These are phyloP conservation scores for Sebastes paucispinis DNA, from an alignment of 2,797 vertebrate species.

Conservation along the genomic window DNA sequence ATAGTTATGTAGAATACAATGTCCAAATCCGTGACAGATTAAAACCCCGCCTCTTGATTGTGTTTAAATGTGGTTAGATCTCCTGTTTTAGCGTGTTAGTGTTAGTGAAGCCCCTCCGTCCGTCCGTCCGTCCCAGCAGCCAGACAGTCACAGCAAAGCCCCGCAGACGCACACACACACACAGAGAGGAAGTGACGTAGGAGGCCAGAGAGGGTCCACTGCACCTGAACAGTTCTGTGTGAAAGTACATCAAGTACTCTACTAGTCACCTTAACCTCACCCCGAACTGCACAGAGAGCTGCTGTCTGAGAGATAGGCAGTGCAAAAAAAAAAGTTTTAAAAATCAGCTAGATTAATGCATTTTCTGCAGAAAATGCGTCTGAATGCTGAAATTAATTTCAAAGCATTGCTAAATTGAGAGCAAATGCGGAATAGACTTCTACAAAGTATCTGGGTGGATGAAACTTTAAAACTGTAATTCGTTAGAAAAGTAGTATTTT, in stretches of 20 bases:
- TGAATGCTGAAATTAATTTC: too few species aligned
- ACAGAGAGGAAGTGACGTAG: conserved; percentile 79
- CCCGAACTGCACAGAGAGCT: not conserved
- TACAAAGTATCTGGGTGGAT: too few species aligned
- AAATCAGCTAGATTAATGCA: not conserved
- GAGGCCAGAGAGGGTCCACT: conserved; percentile 55
- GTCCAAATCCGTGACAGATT: conserved; percentile 2
- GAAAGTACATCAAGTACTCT: conserved; percentile 66
- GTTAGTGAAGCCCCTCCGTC: too few species aligned
- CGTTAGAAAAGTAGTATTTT: too few species aligned
- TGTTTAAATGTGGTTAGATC: conserved; percentile 24
- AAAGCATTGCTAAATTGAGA: too few species aligned
- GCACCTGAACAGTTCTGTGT: conserved; percentile 56
- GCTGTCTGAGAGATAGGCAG: not conserved
- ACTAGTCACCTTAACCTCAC: conserved; percentile 31
- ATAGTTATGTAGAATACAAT: not conserved
- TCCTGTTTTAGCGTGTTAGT: not conserved
- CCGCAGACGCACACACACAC: conserved; percentile 66
- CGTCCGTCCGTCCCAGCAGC: conserved; percentile 43
- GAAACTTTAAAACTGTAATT: too few species aligned
- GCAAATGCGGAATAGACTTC: too few species aligned
- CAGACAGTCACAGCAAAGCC: conserved; percentile 62
- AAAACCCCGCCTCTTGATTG: not conserved
- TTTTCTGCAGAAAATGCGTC: too few species aligned
- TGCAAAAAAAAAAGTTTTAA: not conserved